These are phyloP conservation scores for Grallaria varia DNA, from an alignment of 2,113 vertebrate species.

Conservation along the genomic window DNA sequence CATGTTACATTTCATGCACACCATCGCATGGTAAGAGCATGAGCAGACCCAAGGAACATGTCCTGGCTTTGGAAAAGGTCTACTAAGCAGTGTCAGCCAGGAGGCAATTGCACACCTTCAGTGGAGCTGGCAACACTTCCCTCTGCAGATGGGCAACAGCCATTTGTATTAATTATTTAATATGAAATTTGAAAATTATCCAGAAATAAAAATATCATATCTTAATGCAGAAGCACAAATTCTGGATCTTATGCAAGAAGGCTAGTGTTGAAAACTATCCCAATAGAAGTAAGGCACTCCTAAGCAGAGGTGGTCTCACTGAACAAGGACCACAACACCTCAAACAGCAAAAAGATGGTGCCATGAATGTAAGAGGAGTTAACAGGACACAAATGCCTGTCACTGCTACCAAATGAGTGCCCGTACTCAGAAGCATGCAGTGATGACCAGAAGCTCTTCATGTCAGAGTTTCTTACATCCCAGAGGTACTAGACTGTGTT, in stretches of 20 bases:
- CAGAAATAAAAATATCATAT: neutral
- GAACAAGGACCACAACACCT: neutral
- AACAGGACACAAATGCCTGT: neutral
- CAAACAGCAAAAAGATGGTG: neutral
- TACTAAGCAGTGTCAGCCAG: neutral
- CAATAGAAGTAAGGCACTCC: neutral
- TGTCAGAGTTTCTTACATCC: neutral
- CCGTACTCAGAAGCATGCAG: neutral
- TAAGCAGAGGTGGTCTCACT: neutral
- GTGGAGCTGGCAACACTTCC: neutral
- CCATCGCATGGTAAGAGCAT: neutral
- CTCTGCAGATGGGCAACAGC: neutral
- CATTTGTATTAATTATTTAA: neutral
- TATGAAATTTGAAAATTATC: neutral
- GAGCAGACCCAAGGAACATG: neutral
- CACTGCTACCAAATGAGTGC: neutral
- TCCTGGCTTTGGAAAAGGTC: neutral
- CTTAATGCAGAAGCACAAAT: neutral
- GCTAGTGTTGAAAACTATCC: neutral
- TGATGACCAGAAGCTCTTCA: neutral
- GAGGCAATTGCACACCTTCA: neutral
- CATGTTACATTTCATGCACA: neutral
- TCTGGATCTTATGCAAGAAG: neutral
- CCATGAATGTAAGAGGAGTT: neutral
- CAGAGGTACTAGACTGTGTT: neutral